These are phyloP conservation scores for Muschampia plurimacula DNA, from an alignment of 2,888 invertebrate species.

Conservation along the genomic window DNA sequence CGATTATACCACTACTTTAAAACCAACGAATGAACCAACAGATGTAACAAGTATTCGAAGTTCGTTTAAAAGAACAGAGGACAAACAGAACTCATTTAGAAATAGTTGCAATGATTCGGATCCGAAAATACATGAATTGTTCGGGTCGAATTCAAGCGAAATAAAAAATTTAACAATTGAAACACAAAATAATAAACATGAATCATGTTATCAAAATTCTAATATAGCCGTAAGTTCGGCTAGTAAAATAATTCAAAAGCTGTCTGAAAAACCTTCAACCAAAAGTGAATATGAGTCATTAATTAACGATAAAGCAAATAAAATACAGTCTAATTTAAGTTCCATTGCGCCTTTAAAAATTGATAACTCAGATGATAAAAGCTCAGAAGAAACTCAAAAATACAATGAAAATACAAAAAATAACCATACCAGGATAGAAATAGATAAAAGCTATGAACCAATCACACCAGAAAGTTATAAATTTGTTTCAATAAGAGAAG, in stretches of 20 bases:
- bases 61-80: background rate
- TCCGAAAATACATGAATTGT: background rate
- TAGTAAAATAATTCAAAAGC: slow-evolving; percentile 7
- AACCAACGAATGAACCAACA: background rate
- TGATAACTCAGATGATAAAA: background rate
- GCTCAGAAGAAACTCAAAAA: background rate
- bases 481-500: slow-evolving; percentile 27
- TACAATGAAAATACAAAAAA: background rate
- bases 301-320: slow-evolving; percentile 9
- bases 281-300: slow-evolving; percentile 11
- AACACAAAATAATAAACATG: background rate
- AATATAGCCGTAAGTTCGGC: background rate
- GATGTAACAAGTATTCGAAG: background rate
- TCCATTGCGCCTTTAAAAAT: slow-evolving; percentile 10
- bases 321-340: slow-evolving; percentile 16
- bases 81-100: background rate
- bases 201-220: background rate
- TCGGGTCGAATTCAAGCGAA: background rate
- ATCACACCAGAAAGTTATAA: slow-evolving; percentile 18
- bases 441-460: background rate
- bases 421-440: background rate
- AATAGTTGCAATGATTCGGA: background rate
- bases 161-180: background rate
- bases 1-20: background rate
- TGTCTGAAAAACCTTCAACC: slow-evolving; percentile 3